These are phyloP conservation scores for Diabrotica virgifera DNA, from an alignment of 1,140 invertebrate species.

Conservation along the genomic window DNA sequence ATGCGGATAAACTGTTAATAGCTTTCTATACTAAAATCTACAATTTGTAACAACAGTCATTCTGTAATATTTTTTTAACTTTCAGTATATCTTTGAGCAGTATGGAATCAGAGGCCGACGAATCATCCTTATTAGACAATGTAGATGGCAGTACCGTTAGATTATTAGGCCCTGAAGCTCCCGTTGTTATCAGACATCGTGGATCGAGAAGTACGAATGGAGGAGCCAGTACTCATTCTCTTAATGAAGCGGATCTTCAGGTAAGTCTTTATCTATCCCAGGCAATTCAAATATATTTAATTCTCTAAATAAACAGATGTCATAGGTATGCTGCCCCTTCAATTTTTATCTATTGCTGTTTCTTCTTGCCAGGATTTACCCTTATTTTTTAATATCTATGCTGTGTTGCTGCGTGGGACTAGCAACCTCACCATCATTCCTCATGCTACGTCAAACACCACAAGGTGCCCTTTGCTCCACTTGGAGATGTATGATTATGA, in stretches of 20 bases:
- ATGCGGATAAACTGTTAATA: no score
- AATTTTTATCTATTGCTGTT: no score
- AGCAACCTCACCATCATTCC: no score
- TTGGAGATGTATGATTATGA: no score
- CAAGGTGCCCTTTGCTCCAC: no score
- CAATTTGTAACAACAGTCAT: background rate
- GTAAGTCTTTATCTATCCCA: slow-evolving; percentile 48
- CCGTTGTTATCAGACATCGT: slow-evolving; percentile 43
- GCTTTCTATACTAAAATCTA: no score
- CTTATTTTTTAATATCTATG: no score
- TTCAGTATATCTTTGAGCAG: slow-evolving; percentile 67
- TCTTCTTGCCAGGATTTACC: no score
- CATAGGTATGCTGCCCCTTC: no score
- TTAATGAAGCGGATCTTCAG: slow-evolving; percentile 81
- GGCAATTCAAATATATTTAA: background rate
- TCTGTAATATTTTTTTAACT: slow-evolving; percentile 5
- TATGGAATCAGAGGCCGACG: slow-evolving; percentile 69
- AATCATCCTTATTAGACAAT: slow-evolving; percentile 52
- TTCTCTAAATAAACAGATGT: no score
- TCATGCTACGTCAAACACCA: no score
- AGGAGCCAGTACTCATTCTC: slow-evolving; percentile 75
- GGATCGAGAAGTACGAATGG: slow-evolving; percentile 48
- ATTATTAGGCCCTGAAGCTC: slow-evolving; percentile 47
- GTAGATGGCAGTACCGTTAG: slow-evolving; percentile 53
- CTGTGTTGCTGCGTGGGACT: no score